Evolutionary conservation across 2,888 invertebrate species (phyloP).

Genomic region (Spilosoma lubricipeda): DNA sequence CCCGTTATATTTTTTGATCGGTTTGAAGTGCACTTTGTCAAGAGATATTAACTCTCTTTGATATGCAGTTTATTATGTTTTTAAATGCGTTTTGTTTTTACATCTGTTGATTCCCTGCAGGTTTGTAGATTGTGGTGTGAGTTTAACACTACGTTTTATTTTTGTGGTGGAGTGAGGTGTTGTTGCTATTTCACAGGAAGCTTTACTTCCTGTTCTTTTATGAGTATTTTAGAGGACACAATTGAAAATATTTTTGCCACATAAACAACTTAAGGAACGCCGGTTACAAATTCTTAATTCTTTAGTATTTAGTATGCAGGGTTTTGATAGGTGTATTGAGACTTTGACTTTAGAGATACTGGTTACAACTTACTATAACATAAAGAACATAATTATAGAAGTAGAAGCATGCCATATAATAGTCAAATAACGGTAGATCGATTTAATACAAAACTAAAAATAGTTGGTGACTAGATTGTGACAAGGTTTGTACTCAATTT

Average conservation of each 20-base stretch:
- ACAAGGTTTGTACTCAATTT: too few relatives aligned
- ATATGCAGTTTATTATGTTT: constrained; percentile 23
- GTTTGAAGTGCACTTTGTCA: constrained; percentile 39
- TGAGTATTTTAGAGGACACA: not conserved
- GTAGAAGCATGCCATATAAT: not conserved
- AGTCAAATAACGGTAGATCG: not conserved
- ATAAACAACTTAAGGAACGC: not conserved
- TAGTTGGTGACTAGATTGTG: too few relatives aligned
- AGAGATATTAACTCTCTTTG: constrained; percentile 19
- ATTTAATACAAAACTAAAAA: not conserved
- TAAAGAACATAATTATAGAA: not conserved
- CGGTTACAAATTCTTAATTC: not conserved
- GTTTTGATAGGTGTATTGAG: not conserved
- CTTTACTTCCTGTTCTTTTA: not conserved
- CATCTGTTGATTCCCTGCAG: constrained; percentile 15
- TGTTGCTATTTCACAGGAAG: not conserved
- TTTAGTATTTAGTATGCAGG: not conserved
- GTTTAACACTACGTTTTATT: not conserved
- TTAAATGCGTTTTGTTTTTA: constrained; percentile 15
- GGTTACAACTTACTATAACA: not conserved
- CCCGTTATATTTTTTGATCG: constrained; percentile 40
- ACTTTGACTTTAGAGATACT: not conserved
- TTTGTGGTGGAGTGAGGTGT: not conserved
- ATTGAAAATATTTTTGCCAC: not conserved
- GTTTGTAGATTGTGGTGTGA: not conserved